Evolutionary conservation across 2,113 vertebrate genomes (phyloP).

Genomic region (Bambusicola thoracicus): DNA sequence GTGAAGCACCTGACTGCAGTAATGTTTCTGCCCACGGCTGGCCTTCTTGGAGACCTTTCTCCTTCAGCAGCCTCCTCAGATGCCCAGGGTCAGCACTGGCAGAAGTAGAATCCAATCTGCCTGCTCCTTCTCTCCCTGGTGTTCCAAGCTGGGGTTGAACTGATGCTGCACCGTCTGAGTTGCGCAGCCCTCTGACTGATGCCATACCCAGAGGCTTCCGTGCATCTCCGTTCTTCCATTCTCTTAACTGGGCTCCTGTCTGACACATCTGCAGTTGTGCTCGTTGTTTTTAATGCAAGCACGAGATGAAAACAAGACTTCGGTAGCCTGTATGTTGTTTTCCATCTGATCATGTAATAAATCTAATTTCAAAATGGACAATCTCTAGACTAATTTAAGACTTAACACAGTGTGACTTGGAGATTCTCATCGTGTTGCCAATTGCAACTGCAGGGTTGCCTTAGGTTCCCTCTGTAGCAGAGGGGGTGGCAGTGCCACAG

Average conservation of each 20-base stretch:
- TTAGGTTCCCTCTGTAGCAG: no score
- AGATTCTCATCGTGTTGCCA: neutral
- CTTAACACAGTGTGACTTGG: slow-evolving; percentile 10
- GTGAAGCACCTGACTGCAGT: neutral
- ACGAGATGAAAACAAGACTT: slow-evolving; percentile 47
- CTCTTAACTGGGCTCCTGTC: slow-evolving; percentile 30
- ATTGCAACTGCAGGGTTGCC: neutral
- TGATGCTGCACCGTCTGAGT: slow-evolving; percentile 1
- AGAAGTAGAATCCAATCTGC: neutral
- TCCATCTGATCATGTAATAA: slow-evolving; percentile 69
- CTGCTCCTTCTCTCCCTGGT: neutral
- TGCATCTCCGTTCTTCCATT: slow-evolving; percentile 35
- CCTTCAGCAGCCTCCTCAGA: neutral
- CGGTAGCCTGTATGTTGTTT: slow-evolving; percentile 68
- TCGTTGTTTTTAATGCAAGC: slow-evolving; percentile 52
- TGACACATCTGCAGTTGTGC: slow-evolving; percentile 45
- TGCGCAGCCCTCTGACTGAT: neutral
- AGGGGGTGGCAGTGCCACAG: neutral
- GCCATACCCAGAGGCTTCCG: neutral
- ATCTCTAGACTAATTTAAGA: slow-evolving; percentile 59
- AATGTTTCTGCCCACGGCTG: neutral
- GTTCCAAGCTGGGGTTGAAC: neutral
- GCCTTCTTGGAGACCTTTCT: neutral
- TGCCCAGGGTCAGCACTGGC: neutral
- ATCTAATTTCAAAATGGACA: slow-evolving; percentile 50